phyloP scores from a whole-genome alignment of 1,140 invertebrate species.

The Drosophila ironensis region DNA sequence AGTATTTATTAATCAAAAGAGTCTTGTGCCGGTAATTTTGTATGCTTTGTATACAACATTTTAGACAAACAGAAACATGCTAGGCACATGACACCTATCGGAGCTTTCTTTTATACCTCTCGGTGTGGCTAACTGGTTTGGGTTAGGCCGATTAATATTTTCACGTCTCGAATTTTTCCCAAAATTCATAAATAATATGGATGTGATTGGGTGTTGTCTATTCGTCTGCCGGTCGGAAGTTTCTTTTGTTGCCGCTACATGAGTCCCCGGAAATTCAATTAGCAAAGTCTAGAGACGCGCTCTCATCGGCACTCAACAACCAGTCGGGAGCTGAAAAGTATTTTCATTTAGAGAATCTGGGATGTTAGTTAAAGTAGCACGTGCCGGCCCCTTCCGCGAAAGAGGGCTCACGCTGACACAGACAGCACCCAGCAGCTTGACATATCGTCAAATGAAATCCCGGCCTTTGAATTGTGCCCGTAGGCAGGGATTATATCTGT shows the following conservation, averaged over 20 bases:
- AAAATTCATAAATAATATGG: constrained; percentile 26
- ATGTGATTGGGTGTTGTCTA: constrained; percentile 41
- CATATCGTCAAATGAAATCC: constrained; percentile 64
- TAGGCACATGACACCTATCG: background rate
- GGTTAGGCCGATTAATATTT: constrained; percentile 15
- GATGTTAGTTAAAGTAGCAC: constrained; percentile 14
- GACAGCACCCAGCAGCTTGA: constrained; percentile 40
- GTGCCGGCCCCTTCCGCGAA: background rate
- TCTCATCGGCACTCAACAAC: background rate
- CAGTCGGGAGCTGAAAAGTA: constrained; percentile 16
- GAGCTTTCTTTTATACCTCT: background rate
- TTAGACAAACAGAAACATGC: background rate
- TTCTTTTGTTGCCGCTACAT: constrained; percentile 21
- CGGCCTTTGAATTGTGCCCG: constrained; percentile 38
- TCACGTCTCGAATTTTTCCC: constrained; percentile 23
- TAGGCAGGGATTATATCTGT: constrained; percentile 49
- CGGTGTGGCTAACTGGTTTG: constrained; percentile 15
- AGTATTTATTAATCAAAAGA: background rate
- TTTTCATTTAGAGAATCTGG: constrained; percentile 24
- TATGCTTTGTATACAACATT: background rate
- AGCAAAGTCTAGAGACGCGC: constrained; percentile 33
- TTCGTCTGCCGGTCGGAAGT: constrained; percentile 19
- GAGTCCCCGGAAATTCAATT: constrained; percentile 43
- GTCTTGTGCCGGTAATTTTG: background rate
- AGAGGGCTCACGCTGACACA: constrained; percentile 13